Evolutionary conservation across 2,113 vertebrate species (phyloP), one percentile per base, ranked within the genome.

Genomic region (Galemys pyrenaicus): DNA sequence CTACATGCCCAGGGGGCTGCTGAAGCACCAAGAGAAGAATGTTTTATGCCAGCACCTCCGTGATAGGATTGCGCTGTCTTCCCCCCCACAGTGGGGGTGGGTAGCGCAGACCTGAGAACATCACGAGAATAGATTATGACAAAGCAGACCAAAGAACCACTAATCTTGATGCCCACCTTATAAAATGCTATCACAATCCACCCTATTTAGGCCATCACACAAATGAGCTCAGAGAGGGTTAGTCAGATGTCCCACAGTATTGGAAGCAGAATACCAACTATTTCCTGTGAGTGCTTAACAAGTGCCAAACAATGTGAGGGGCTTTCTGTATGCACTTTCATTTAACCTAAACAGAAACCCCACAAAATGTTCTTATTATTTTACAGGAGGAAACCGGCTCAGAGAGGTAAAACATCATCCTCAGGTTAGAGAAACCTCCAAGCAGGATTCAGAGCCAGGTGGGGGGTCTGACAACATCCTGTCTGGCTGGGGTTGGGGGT

Each of bases 401-500:
- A 37, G 51, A 67, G 67, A 62, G 49, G 49, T 6, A 20, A 65
- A 60, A 22, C 17, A 41, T 30, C 35, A 32, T 30, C 51, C 30
- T 12, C 19, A 71, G 24, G 46, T 65, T 37, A 77, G 22, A 90
- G 65, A 56, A 6, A 67, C 44, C 62, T 86, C 39, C 24, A 58
- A 71, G 37, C 35, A 79, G 46, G 68, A 74, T 32, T 82, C n/a
- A 64, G 83, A 35, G 56, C 41, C 84, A 83, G 60, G 58, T 49
- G 30, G 91, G 41, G 56, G 88, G 83, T 19, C 39, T 65, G 62
- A 37, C 74, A 81, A 54, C 86, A 75, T 71, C 87, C 95, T 46
- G 79, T 30, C 49, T 68, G 4, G 24, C 79, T 60, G 32, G 88
- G 54, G 96, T 78, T 2, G 75, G 96, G 94, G 94, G 95, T 44